Evolutionary conservation across 2,888 invertebrate species (phyloP).

Genomic region (Apoda limacodes): DNA sequence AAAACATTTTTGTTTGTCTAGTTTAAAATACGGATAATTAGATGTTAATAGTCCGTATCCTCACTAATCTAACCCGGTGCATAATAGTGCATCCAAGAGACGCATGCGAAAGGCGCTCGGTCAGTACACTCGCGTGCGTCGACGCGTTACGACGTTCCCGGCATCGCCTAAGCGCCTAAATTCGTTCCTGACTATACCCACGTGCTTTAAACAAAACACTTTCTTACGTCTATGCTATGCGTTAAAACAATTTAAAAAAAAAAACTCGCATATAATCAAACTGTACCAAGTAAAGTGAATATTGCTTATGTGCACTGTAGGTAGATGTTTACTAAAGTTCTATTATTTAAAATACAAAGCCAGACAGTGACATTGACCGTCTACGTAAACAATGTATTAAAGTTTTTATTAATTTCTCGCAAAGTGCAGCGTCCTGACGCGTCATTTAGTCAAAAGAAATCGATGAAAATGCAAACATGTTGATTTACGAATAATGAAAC

Average conservation of each 20-base stretch:
- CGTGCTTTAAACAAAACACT: conserved; percentile 48
- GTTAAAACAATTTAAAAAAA: conserved; percentile 20
- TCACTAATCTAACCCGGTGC: conserved; percentile 46
- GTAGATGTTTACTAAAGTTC: too few species aligned
- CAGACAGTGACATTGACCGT: background rate
- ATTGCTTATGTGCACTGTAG: too few species aligned
- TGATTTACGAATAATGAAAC: conserved; percentile 62
- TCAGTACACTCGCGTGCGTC: conserved; percentile 61
- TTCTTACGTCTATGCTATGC: conserved; percentile 24
- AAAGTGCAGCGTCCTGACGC: background rate
- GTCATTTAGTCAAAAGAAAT: conserved; percentile 23
- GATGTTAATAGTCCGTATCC: conserved; percentile 32
- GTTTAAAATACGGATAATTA: too few species aligned
- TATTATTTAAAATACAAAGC: too few species aligned
- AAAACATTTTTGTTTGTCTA: too few species aligned
- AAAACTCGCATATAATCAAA: too few species aligned
- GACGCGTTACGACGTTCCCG: conserved; percentile 42
- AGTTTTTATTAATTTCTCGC: too few species aligned
- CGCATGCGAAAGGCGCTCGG: conserved; percentile 45
- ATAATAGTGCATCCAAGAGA: conserved; percentile 42
- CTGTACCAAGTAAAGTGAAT: too few species aligned
- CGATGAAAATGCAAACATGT: conserved; percentile 61
- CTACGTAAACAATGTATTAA: conserved; percentile 1
- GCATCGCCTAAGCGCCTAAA: conserved; percentile 19
- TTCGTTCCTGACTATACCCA: conserved; percentile 33